Base-by-base conservation (phyloP, 1,140 invertebrate species). In the Anastrepha obliqua region DNA sequence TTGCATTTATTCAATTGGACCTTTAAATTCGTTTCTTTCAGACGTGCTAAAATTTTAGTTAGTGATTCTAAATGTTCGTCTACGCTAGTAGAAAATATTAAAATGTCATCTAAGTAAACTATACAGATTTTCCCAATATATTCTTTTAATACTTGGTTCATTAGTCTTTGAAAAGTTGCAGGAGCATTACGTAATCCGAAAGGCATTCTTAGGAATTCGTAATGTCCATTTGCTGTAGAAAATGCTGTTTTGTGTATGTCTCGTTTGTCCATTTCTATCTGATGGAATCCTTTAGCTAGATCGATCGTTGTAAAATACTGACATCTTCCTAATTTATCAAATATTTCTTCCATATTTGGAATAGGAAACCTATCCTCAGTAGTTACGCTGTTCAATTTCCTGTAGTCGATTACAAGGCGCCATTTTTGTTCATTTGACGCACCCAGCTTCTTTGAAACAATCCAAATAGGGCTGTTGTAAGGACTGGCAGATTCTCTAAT, bases 31-130 rank as follows among this genome's bases (percentile, higher is more conserved):
- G 42, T 13, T 44, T 51, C 9, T 7, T 17, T n/a, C 3, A 81
- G 39, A 9, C 29, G 47, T 11, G 17, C 39, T 17, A 81, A 39
- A 81, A 81, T 51, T 81, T 81, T 81, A 29, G 8, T n/a, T 6
- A 81, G 17, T 39, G 74, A 81, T 8, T 81, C 74, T 8, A 81
- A 20, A 81, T 81, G 74, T 81, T 81, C 74, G 8, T 81, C 17
- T 0, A 81, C 9, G 47, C 74, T 81, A 39, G 74, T 81, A n/a
- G 74, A 81, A 17, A 81, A 81, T 6, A 81, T 55, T 39, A 44
- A 42, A 44, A 81, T 81, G 17, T 81, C 74, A 51, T 81, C 42
- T 39, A 81, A 44, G 42, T 81, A 81, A 6, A 81, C 39, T 1
- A 81, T 9, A 44, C 74, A 81, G 6, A 81, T 51, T 39, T 7